These are phyloP conservation scores for Heteromurus nitidus DNA, from an alignment of 2,888 invertebrate genomes.

Conservation along the genomic window DNA sequence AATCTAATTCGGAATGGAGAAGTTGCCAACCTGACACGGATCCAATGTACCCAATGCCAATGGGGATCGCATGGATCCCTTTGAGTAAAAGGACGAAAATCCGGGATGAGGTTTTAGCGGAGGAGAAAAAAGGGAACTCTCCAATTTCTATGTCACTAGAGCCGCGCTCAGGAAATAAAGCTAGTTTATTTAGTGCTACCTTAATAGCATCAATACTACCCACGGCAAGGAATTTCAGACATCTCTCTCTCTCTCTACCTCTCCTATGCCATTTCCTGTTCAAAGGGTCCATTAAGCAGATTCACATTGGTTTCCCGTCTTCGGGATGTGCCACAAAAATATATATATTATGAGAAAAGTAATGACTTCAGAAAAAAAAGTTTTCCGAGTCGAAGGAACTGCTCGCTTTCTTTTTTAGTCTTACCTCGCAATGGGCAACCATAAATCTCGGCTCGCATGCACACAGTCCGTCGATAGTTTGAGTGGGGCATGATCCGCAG, in stretches of 20 bases:
- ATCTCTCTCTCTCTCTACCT: conserved; percentile 17
- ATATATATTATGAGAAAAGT: conserved; percentile 25
- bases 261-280: neutral
- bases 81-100: neutral
- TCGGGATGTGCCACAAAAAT: conserved; percentile 23
- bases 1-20: conserved; percentile 37
- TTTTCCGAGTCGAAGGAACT: conserved; percentile 15
- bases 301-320: conserved; percentile 28
- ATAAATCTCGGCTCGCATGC: conserved; percentile 92
- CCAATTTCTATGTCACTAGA: conserved; percentile 58
- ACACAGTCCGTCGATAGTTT: conserved; percentile 88
- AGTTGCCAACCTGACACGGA: conserved; percentile 44
- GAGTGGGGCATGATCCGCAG: conserved; percentile 91
- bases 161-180: conserved; percentile 45
- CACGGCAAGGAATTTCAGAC: neutral
- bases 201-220: conserved; percentile 16
- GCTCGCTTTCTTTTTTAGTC: conserved; percentile 57
- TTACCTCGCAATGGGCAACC: conserved; percentile 89
- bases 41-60: conserved; percentile 31
- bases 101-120: neutral
- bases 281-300: conserved; percentile 48
- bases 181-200: conserved; percentile 45
- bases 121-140: conserved; percentile 1
- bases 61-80: conserved; percentile 16
- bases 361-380: conserved; percentile 31